Evolutionary conservation across 2,113 vertebrate genomes (phyloP).

Genomic region (Corvus cornix): DNA sequence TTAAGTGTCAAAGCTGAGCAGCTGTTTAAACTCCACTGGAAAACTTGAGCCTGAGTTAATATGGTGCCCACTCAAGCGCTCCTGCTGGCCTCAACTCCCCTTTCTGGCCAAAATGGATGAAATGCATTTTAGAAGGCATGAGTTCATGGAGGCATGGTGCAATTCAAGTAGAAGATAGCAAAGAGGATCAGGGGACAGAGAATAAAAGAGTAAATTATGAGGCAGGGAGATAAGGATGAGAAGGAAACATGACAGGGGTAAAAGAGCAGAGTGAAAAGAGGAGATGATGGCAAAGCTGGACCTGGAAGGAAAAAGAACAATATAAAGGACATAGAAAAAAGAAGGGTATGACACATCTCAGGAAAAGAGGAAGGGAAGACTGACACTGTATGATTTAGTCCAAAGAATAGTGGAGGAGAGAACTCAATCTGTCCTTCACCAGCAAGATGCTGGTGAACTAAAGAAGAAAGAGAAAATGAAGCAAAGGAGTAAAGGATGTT

Average conservation of each 20-base stretch:
- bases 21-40: conserved; percentile 29
- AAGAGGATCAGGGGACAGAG: neutral
- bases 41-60: neutral
- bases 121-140: neutral
- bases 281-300: neutral
- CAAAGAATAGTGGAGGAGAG: neutral
- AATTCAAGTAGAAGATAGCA: neutral
- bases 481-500: neutral
- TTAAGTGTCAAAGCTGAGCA: conserved; percentile 11
- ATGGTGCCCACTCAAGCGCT: neutral
- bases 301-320: neutral
- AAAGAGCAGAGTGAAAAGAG: neutral
- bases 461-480: neutral
- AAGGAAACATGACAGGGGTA: neutral
- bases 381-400: neutral
- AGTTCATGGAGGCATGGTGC: neutral
- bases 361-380: neutral
- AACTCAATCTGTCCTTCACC: neutral
- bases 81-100: neutral
- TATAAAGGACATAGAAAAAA: neutral
- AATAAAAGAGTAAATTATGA: neutral
- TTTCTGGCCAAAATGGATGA: neutral
- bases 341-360: neutral
- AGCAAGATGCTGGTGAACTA: neutral
- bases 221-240: neutral